Evolutionary conservation across 2,888 invertebrate genomes (phyloP), one percentile per base, ranked within the genome.

Genomic region (Eulithis testata): DNA sequence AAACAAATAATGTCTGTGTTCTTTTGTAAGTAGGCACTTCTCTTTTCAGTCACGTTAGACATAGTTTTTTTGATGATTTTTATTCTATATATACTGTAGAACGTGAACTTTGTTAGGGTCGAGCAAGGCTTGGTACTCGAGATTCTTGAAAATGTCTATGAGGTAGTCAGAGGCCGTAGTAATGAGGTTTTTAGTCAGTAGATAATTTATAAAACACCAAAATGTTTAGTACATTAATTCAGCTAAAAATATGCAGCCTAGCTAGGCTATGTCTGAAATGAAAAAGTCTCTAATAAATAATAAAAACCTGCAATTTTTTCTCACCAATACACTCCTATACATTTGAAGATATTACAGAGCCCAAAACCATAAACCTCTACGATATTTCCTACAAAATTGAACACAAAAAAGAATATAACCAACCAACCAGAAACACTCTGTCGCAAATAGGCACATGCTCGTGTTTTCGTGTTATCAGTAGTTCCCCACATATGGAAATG

Each of bases 401-500:
- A 51, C 63, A 55, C 66, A 44, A 66, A 62, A 66, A 55, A 55
- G 36, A 59, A 53, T 53, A 50, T 54, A 37, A 56, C 55, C 50
- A 50, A 61, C 54, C 45, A 45, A 57, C 36, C 52, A 58, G 45
- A 63, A 63, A 55, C 54, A 64, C 59, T 51, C 51, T 49, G 27
- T 64, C 63, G 51, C 52, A 59, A 63, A 57, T 57, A 56, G 43
- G 58, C 57, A 55, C 51, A 27, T 52, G 60, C 60, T 44, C 70
- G 52, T 67, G 70, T 71, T 66, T 67, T 63, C 65, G 53, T 65
- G 65, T 66, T 71, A 71, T 71, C 70, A 73, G 69, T 70, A 69
- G 70, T 70, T 70, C 56, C 56, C 70, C 65, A 70, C 71, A 64
- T 70, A 70, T 72, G 70, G 69, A 66, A 68, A 70, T 72, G 61